phyloP scores from a whole-genome alignment of 2,888 invertebrate species.

The Stramonita haemastoma region DNA sequence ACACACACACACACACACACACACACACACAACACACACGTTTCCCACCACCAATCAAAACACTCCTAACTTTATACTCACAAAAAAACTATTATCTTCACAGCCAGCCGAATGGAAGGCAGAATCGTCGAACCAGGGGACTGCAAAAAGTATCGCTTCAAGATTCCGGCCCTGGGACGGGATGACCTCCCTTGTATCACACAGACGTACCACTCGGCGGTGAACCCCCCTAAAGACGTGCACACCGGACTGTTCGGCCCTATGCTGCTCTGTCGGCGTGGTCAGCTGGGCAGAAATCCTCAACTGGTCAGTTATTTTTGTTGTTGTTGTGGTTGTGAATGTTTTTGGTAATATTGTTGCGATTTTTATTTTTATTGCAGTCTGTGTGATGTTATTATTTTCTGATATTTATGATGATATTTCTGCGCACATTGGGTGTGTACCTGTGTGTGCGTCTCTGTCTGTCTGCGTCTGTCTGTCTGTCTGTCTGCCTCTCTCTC shows the following conservation, averaged over 20 bases:
- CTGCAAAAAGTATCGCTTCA: slow-evolving; percentile 56
- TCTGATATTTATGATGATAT: too few species aligned
- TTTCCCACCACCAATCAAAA: too few species aligned
- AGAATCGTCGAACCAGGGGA: slow-evolving; percentile 30
- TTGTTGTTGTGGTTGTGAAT: neutral
- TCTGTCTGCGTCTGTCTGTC: too few species aligned
- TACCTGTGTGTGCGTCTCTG: too few species aligned
- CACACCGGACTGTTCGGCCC: slow-evolving; percentile 64
- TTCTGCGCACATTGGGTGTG: too few species aligned
- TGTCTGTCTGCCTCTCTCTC: too few species aligned
- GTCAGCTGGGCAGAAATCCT: neutral
- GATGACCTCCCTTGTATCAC: slow-evolving; percentile 64
- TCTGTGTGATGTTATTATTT: too few species aligned
- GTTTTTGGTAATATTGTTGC: too few species aligned
- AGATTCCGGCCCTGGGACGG: slow-evolving; percentile 58
- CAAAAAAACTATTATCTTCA: neutral
- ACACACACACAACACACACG: neutral
- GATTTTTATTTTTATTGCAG: too few species aligned
- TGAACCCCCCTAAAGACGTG: slow-evolving; percentile 58
- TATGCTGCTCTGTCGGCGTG: slow-evolving; percentile 56
- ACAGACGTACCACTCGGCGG: slow-evolving; percentile 61
- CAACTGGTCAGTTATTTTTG: slow-evolving; percentile 6
- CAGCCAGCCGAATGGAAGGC: slow-evolving; percentile 34
- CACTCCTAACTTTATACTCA: too few species aligned
- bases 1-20: neutral